Evolutionary conservation across 2,113 vertebrate genomes (phyloP).

Genomic region (Varanus salvator): DNA sequence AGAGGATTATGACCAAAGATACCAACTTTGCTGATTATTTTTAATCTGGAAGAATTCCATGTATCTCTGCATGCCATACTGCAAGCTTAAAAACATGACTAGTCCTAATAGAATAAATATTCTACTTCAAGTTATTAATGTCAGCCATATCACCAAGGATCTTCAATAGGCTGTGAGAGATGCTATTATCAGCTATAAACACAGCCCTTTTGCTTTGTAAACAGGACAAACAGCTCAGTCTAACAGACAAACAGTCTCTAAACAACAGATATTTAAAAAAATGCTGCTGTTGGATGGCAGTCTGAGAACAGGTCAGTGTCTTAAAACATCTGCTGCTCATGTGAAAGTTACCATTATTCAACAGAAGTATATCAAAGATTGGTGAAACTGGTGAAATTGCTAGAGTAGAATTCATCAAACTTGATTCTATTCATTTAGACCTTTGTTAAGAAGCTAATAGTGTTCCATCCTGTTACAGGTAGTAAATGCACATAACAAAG

Average conservation of each 20-base stretch:
- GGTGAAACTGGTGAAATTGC: not conserved
- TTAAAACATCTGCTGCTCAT: not conserved
- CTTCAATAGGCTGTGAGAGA: not conserved
- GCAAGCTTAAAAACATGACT: not conserved
- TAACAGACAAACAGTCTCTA: not conserved
- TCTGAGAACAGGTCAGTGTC: not conserved
- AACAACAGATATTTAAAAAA: not conserved
- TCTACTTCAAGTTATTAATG: not conserved
- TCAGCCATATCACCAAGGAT: not conserved
- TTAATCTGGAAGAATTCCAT: not conserved
- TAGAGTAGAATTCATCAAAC: not conserved
- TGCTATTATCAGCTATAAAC: not conserved
- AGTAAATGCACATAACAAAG: not conserved
- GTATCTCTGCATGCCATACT: not conserved
- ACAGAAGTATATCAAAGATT: not conserved
- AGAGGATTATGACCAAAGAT: not conserved
- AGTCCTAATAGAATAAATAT: not conserved
- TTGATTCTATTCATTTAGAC: not conserved
- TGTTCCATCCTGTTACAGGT: not conserved
- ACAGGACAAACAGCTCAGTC: not conserved
- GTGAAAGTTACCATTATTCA: not conserved
- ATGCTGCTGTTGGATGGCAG: not conserved
- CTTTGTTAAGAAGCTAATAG: not conserved
- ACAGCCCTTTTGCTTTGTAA: not conserved
- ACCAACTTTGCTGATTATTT: not conserved